phyloP scores from a whole-genome alignment of 2,888 invertebrate genomes.

The Eilema caniola region DNA sequence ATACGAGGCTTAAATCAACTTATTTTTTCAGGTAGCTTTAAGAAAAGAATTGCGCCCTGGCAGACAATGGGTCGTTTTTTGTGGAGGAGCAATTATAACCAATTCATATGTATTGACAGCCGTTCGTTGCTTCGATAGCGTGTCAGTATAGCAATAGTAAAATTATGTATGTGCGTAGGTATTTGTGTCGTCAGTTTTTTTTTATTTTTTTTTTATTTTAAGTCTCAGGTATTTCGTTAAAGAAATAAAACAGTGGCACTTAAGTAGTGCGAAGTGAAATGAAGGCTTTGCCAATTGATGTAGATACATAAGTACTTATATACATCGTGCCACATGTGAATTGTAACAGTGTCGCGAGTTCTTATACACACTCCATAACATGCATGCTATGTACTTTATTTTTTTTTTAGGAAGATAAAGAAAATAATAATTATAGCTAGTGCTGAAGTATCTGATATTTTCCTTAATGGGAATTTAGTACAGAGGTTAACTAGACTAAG shows the following conservation, averaged over 20 bases:
- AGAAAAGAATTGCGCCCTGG: background rate
- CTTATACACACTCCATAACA: too few species aligned
- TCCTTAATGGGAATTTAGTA: background rate
- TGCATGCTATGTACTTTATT: too few species aligned
- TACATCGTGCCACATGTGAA: too few species aligned
- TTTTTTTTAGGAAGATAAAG: background rate
- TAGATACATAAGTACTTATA: too few species aligned
- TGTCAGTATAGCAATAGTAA: constrained; percentile 7
- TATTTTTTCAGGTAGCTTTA: constrained; percentile 2
- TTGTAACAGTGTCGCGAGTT: too few species aligned
- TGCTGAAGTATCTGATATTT: background rate
- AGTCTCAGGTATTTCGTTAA: background rate
- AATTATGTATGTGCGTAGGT: constrained; percentile 1
- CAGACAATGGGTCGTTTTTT: background rate
- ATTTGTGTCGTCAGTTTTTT: background rate
- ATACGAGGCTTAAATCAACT: background rate
- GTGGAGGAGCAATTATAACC: constrained; percentile 12
- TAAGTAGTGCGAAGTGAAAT: too few species aligned
- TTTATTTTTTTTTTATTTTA: background rate
- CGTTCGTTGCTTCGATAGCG: background rate
- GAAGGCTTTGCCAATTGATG: too few species aligned
- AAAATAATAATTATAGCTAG: background rate
- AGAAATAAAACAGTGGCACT: background rate
- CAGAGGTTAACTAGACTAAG: background rate
- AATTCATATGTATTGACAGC: constrained; percentile 4